These are phyloP conservation scores for Calyptommatus sinebrachiatus DNA, from an alignment of 2,113 vertebrate species.

Conservation along the genomic window DNA sequence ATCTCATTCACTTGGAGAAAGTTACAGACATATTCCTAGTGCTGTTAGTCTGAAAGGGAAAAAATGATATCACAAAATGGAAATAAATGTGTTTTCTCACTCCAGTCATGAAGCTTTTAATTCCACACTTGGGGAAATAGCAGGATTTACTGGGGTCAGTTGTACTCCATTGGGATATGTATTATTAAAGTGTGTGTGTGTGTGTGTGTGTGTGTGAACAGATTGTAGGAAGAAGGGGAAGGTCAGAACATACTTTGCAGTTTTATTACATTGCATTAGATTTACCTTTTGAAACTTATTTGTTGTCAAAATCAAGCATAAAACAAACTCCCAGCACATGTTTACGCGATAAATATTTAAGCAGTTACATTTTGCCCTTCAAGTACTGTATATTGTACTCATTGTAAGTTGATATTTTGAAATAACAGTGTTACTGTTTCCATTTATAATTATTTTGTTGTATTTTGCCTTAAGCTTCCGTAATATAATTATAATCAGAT, in stretches of 20 bases:
- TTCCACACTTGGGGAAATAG: conserved; percentile 59
- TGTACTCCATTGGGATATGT: conserved; percentile 56
- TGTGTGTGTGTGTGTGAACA: conserved; percentile 29
- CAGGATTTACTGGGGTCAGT: conserved; percentile 61
- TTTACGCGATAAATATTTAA: conserved; percentile 64
- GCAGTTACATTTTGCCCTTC: conserved; percentile 44
- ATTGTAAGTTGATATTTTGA: conserved; percentile 24
- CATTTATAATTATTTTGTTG: background rate
- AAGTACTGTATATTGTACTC: conserved; percentile 17
- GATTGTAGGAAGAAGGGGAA: conserved; percentile 42
- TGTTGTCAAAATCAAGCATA: conserved; percentile 59
- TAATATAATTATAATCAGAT: background rate
- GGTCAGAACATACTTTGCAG: conserved; percentile 55
- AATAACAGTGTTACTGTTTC: background rate
- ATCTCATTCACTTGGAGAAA: conserved; percentile 39
- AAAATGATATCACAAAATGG: conserved; percentile 60
- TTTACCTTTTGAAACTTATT: conserved; percentile 63
- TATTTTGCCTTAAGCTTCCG: conserved; percentile 1
- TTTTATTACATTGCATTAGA: conserved; percentile 58
- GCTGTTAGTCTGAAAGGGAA: conserved; percentile 34
- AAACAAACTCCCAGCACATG: conserved; percentile 34
- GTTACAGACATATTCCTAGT: conserved; percentile 34
- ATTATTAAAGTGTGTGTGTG: conserved; percentile 65
- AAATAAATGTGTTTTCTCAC: conserved; percentile 56
- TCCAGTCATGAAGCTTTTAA: conserved; percentile 59